A percentile compares a stretch with the other conserved stretches of the same genome.
phyloP scores from a whole-genome alignment of 2,113 vertebrate species.

The Chionomys nivalis region DNA sequence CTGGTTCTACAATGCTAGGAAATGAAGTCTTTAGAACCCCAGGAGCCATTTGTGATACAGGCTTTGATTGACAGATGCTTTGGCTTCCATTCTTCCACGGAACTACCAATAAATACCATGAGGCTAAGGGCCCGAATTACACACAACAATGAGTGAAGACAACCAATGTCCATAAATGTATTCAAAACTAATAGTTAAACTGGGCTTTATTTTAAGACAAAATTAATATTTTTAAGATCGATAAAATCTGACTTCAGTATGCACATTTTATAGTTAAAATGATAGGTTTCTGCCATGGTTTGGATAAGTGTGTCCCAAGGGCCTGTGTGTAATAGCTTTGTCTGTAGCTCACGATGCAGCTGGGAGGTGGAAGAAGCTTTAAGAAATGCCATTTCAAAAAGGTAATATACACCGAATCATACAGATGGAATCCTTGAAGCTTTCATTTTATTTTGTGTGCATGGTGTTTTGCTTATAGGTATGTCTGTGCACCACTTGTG shows the following conservation, averaged over 20 bases:
- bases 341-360: too few relatives aligned
- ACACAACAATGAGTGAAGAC: neutral
- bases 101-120: neutral
- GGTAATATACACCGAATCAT: neutral
- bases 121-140: neutral
- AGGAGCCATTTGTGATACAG: neutral
- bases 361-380: neutral
- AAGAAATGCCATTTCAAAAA: neutral
- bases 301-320: neutral
- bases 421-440: neutral
- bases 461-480: neutral
- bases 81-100: neutral
- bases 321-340: too few relatives aligned
- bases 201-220: neutral
- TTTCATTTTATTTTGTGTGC: neutral
- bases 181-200: neutral
- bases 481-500: neutral
- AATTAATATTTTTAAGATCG: neutral
- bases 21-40: neutral
- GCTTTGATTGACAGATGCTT: neutral
- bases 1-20: neutral
- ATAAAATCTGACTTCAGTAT: neutral
- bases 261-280: constrained; percentile 1
- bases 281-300: neutral
- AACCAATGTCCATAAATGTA: neutral